Conservation (phyloP, 2,113 vertebrate genomes). For the Parus major region DNA sequence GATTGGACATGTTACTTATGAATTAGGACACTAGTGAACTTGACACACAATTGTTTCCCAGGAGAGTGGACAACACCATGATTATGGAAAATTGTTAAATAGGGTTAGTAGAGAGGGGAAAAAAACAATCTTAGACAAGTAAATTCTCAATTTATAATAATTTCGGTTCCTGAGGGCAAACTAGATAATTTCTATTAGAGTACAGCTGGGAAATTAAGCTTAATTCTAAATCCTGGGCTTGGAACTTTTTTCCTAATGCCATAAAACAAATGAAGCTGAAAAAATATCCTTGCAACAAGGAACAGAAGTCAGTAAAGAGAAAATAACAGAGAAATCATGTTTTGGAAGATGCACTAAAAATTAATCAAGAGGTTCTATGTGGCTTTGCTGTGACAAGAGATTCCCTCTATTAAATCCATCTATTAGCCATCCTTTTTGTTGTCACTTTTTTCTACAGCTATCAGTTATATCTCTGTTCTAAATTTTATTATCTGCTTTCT, state of each 20-base stretch:
- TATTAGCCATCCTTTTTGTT: neutral
- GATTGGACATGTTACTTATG: neutral
- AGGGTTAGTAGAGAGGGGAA: rapidly evolving
- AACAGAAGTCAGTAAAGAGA: neutral
- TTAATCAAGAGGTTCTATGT: neutral
- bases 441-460: neutral
- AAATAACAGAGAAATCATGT: neutral
- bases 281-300: neutral
- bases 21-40: neutral
- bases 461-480: neutral
- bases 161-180: neutral
- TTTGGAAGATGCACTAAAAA: neutral
- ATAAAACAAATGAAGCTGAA: neutral
- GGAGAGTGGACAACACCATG: neutral
- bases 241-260: neutral
- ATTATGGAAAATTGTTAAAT: neutral
- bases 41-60: neutral
- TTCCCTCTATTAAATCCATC: neutral
- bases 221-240: neutral
- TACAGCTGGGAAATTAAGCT: neutral
- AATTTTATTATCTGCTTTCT: neutral
- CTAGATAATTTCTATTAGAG: neutral
- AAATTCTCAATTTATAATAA: neutral
- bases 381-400: neutral
- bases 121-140: neutral